Evolutionary conservation across 1,140 invertebrate genomes (phyloP), one percentile per base, ranked within the genome.

Genomic region (Heliconius hewitsoni): DNA sequence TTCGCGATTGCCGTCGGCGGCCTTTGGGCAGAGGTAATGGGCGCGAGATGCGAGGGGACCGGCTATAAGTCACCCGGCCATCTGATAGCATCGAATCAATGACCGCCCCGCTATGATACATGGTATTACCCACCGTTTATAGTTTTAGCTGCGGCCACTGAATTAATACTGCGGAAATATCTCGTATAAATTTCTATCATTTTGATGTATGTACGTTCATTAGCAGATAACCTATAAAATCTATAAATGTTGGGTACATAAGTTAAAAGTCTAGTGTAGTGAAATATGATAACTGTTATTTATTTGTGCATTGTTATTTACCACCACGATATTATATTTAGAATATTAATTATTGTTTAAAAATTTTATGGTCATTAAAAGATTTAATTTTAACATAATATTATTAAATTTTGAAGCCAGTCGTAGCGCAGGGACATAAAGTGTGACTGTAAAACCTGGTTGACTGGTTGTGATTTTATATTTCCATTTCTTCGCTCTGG

Each of bases 101-200:
- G 92, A 91, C 92, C 90, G 85, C 88, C 89, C 87, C 82, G 85
- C 82, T 89, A 93, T 93, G 92, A 94, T 93, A 93, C 91, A 94
- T 94, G 85, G 89, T 81, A 88, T 90, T 89, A 89, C 87, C 89
- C 86, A 82, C 78, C 88, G 86, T 90, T 91, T 93, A 93, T 93
- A 93, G 93, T 94, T 94, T 92, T 89, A 92, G 87, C 84, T 88
- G 71, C 83, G 85, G 80, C 83, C 84, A 81, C 83, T 85, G 88
- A 91, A 94, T 93, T 93, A 94, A 93, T 94, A 91, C 82, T 82
- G 82, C 81, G 88, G 91, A 92, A 91, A 92, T 92, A 89, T 88
- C 84, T 84, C 85, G 79, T 90, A 90, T 91, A 87, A 83, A 83
- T 83, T 86, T 85, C 87, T 85, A 86, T 78, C 80, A 83, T 46